Conservation (phyloP, 2,113 vertebrate genomes). For the Pimephales promelas region DNA sequence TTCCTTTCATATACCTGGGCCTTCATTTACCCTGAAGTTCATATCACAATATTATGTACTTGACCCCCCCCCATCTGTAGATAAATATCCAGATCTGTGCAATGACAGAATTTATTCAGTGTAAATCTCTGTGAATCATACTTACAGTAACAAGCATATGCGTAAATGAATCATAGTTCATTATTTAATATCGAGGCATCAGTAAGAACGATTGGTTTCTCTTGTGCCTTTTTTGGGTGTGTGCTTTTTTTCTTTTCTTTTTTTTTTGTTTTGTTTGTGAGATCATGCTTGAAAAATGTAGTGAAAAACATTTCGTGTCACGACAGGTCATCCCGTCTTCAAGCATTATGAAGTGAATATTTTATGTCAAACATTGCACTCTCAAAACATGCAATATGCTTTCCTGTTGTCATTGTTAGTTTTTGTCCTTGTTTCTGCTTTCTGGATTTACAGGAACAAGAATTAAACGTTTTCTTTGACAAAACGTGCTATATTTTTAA, state of each 20-base stretch:
- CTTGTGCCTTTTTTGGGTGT: conserved; percentile 87
- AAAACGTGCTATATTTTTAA: neutral
- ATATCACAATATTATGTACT: conserved; percentile 35
- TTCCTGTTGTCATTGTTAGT: conserved; percentile 58
- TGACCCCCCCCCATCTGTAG: conserved; percentile 4
- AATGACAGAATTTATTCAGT: conserved; percentile 29
- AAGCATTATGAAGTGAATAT: conserved; percentile 78
- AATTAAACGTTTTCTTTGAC: neutral
- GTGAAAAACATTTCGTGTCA: conserved; percentile 93
- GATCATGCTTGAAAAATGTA: conserved; percentile 94
- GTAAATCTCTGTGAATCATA: conserved; percentile 26
- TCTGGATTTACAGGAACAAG: conserved; percentile 44
- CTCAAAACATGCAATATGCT: conserved; percentile 59
- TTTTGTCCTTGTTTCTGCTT: conserved; percentile 8
- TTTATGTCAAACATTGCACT: conserved; percentile 62
- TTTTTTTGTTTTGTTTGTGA: conserved; percentile 73
- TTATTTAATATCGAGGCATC: conserved; percentile 23
- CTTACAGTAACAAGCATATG: conserved; percentile 35
- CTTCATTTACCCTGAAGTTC: conserved; percentile 74
- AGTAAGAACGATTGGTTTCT: conserved; percentile 58
- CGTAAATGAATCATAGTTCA: conserved; percentile 4
- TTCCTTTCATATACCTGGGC: conserved; percentile 77
- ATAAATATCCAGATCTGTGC: conserved; percentile 17
- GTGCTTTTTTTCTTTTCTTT: conserved; percentile 68
- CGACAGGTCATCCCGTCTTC: conserved; percentile 91